These are phyloP conservation scores for Tenthredo livida DNA, from an alignment of 2,888 invertebrate genomes.

Conservation along the genomic window DNA sequence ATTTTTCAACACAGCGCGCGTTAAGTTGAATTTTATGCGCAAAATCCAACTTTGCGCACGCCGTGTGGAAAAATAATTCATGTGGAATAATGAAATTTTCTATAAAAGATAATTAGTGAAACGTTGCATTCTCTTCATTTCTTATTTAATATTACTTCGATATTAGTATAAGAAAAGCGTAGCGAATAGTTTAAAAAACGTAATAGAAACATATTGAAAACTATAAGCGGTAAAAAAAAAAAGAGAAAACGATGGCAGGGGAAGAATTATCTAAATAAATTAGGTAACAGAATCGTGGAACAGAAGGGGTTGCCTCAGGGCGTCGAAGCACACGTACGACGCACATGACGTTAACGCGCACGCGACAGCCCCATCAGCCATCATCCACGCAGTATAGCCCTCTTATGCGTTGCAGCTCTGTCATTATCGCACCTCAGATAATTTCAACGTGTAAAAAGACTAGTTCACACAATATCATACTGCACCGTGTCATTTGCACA, in stretches of 20 bases:
- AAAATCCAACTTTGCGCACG: no score
- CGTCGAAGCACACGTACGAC: conserved; percentile 18
- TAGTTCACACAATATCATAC: not conserved
- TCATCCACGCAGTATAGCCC: not conserved
- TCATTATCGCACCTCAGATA: conserved; percentile 43
- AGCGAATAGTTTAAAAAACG: no score
- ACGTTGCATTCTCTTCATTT: no score
- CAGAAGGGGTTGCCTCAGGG: conserved; percentile 54
- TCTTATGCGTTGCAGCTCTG: conserved; percentile 10
- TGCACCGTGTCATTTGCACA: not conserved
- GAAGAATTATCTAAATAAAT: conserved; percentile 1
- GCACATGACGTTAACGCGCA: conserved; percentile 61
- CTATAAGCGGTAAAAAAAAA: not conserved
- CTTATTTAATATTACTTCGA: no score
- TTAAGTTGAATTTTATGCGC: no score
- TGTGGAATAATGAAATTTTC: no score
- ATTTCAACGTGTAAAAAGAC: conserved; percentile 26
- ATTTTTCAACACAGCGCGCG: no score
- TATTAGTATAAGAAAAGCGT: no score
- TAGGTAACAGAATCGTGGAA: conserved; percentile 24
- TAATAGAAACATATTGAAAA: not conserved
- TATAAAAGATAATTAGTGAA: no score
- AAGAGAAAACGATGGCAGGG: not conserved
- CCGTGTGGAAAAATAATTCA: no score
- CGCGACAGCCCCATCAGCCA: conserved; percentile 57